phyloP scores from a whole-genome alignment of 2,888 invertebrate species.

The Allolobophora icterica region DNA sequence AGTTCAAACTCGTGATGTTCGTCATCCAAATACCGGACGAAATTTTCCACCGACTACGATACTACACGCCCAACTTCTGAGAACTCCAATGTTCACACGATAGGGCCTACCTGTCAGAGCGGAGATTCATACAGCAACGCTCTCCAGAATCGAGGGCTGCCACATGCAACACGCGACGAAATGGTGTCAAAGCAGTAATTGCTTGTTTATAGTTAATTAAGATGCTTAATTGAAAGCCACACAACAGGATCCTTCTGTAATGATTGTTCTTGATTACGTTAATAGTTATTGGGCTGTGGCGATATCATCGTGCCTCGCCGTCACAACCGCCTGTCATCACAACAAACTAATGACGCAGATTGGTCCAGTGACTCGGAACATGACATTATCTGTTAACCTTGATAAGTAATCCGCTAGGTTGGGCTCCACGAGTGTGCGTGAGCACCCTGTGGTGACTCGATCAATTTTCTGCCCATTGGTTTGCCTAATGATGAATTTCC shows the following conservation, averaged over 20 bases:
- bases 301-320: too few relatives aligned
- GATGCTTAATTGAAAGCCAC: not conserved
- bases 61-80: not conserved
- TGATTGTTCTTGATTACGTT: not conserved
- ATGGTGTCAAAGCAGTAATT: too few relatives aligned
- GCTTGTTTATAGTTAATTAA: slow-evolving; percentile 3
- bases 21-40: not conserved
- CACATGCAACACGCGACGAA: not conserved
- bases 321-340: too few relatives aligned
- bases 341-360: too few relatives aligned
- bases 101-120: too few relatives aligned
- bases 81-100: too few relatives aligned
- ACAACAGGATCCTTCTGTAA: not conserved
- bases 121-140: not conserved
- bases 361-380: too few relatives aligned
- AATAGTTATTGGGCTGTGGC: too few relatives aligned
- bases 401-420: too few relatives aligned
- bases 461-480: not conserved
- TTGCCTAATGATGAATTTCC: too few relatives aligned
- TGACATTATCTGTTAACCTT: too few relatives aligned
- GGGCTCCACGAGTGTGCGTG: too few relatives aligned
- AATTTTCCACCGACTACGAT: not conserved
- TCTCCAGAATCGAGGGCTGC: not conserved
- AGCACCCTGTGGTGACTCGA: not conserved
- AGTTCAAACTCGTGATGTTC: not conserved